phyloP scores from a whole-genome alignment of 2,888 invertebrate species.

The Tenthredo livida region DNA sequence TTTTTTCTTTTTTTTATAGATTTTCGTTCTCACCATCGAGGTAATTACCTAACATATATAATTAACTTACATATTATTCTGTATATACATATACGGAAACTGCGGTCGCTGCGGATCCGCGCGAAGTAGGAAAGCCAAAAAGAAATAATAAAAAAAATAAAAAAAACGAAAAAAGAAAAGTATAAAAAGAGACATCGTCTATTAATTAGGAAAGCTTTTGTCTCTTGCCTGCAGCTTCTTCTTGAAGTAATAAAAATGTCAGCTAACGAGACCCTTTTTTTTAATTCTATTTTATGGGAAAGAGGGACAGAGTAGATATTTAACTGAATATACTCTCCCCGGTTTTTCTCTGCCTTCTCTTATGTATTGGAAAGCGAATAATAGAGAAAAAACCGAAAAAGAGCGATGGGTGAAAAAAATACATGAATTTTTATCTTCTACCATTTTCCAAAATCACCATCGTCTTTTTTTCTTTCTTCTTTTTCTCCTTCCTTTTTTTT shows the following conservation, averaged over 20 bases:
- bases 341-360: not conserved
- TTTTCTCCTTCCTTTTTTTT: not conserved
- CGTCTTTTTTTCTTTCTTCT: not conserved
- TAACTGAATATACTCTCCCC: not conserved
- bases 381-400: too few species aligned
- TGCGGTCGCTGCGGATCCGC: not conserved
- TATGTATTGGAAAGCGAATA: not conserved
- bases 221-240: not conserved
- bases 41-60: too few species aligned
- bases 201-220: slow-evolving; percentile 44
- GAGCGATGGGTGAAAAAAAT: too few species aligned
- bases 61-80: not conserved
- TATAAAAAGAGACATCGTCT: slow-evolving; percentile 29
- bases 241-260: slow-evolving; percentile 39
- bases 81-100: too few species aligned
- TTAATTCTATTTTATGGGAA: slow-evolving; percentile 30
- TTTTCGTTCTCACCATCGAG: not conserved
- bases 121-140: not conserved
- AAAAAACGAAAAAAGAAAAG: not conserved
- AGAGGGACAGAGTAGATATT: not conserved
- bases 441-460: too few species aligned
- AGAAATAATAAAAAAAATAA: not conserved
- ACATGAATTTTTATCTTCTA: not conserved
- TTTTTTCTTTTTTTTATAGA: not conserved
- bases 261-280: slow-evolving; percentile 26